Evolutionary conservation across 2,797 vertebrate genomes (phyloP).

Genomic region (Lophius americanus): DNA sequence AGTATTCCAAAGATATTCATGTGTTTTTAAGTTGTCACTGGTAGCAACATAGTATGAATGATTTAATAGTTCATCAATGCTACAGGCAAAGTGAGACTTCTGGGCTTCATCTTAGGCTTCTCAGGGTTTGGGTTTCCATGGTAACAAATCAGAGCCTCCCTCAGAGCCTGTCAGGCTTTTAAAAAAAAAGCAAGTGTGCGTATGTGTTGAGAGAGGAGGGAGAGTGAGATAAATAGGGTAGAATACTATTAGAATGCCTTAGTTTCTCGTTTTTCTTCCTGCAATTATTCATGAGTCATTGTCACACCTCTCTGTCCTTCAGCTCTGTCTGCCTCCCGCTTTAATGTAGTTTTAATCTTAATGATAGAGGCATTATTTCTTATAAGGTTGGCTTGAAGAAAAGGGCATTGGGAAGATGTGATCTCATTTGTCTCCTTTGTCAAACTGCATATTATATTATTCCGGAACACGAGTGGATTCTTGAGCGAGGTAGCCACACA

Average conservation of each 20-base stretch:
- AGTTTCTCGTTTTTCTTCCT: conserved; percentile 17
- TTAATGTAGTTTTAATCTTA: conserved; percentile 35
- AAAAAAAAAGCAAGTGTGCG: conserved; percentile 35
- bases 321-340: conserved; percentile 40
- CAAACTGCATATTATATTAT: conserved; percentile 34
- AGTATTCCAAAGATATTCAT: too few species aligned
- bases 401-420: conserved; percentile 34
- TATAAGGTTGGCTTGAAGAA: conserved; percentile 17
- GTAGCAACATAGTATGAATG: conserved; percentile 61
- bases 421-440: conserved; percentile 36
- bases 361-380: conserved; percentile 42
- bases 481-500: conserved; percentile 27
- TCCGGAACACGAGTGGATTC: conserved; percentile 31
- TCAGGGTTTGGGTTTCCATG: conserved; percentile 76
- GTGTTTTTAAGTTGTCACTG: conserved; percentile 44
- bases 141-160: conserved; percentile 78
- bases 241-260: conserved; percentile 34
- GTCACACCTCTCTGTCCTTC: conserved; percentile 33
- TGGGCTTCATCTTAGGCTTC: conserved; percentile 65
- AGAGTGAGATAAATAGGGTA: conserved; percentile 55
- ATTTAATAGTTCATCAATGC: conserved; percentile 69
- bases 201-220: conserved; percentile 39
- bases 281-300: conserved; percentile 51
- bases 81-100: conserved; percentile 60
- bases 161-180: conserved; percentile 62